These are phyloP conservation scores for Itoplectis maculator DNA, from an alignment of 2,888 invertebrate genomes.

Conservation along the genomic window DNA sequence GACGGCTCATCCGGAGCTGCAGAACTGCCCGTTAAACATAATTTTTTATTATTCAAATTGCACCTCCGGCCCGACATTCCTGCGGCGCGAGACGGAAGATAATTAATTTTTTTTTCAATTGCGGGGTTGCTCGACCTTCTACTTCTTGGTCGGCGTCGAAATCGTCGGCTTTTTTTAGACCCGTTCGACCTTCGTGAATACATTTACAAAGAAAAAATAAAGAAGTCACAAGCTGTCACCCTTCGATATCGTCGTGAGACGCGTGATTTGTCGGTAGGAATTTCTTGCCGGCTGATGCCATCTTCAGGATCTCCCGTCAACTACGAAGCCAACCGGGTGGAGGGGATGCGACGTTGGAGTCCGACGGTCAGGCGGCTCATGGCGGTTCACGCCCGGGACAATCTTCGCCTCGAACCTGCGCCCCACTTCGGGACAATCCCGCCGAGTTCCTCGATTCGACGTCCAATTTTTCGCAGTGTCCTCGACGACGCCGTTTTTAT, in stretches of 20 bases:
- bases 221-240: slow-evolving; percentile 25
- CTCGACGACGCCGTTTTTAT: slow-evolving; percentile 21
- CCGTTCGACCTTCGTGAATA: slow-evolving; percentile 7
- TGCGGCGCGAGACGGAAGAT: not conserved
- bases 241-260: slow-evolving; percentile 56
- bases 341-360: slow-evolving; percentile 60
- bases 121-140: not conserved
- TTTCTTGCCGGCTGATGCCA: slow-evolving; percentile 77
- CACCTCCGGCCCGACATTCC: not conserved
- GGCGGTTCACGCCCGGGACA: slow-evolving; percentile 43
- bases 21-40: slow-evolving; percentile 69
- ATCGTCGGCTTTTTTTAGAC: slow-evolving; percentile 7
- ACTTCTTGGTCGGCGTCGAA: not conserved
- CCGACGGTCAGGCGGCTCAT: slow-evolving; percentile 64
- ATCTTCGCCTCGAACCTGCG: slow-evolving; percentile 29
- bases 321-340: slow-evolving; percentile 38
- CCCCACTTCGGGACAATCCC: slow-evolving; percentile 57
- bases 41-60: slow-evolving; percentile 36
- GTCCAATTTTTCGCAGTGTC: slow-evolving; percentile 54
- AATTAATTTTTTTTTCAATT: not conserved
- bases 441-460: slow-evolving; percentile 38
- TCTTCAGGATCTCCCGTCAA: slow-evolving; percentile 68
- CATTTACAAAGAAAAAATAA: not conserved
- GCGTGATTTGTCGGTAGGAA: slow-evolving; percentile 49
- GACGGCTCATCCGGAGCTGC: slow-evolving; percentile 71